Evolutionary conservation across 2,113 vertebrate species (phyloP), one percentile per base, ranked within the genome.

Genomic region (Tragelaphus buxtoni): DNA sequence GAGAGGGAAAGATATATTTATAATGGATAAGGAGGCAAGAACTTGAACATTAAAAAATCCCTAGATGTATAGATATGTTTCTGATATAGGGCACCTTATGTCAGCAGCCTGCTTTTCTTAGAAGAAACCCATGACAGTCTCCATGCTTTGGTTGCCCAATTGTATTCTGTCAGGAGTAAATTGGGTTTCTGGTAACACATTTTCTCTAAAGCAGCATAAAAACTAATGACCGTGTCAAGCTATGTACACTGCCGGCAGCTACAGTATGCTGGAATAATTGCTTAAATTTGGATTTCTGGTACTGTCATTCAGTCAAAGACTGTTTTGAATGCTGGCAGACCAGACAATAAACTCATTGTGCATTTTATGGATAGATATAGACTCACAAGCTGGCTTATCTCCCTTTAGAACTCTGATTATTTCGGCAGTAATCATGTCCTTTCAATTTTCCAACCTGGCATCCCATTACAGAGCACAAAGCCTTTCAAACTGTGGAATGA

Each of bases 201-300:
- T 99, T 98, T 93, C 97, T 98, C 95, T 98, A 98, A 98, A 98
- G 98, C 96, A 96, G 97, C 98, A 98, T 98, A 98, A 98, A 99
- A 99, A 94, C 98, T 98, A 98, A 98, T 98, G 98, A 96, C 97
- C 90, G 72, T 98, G 98, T 98, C 98, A 97, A 98, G 96, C 96
- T 93, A 74, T 97, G 94, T 94, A 86, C 94, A 98, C 97, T 96
- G 98, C 98, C 3, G 2, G 97, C 96, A 98, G 98, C 97, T 96
- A 96, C 88, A 97, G 93, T 81, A 90, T 97, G 96, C 96, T 96
- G 94, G 83, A 96, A 98, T 98, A 98, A 98, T 98, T 98, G 95
- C 96, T 98, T 98, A 97, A 97, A 98, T 98, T 98, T 98, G 94
- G 98, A 97, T 88, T 89, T 98, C 98, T 97, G 97, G 97, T 97